A percentile compares a stretch with the other conserved stretches of the same genome.
Conservation (phyloP, 2,888 invertebrate species). For the Caradrina clavipalpis region DNA sequence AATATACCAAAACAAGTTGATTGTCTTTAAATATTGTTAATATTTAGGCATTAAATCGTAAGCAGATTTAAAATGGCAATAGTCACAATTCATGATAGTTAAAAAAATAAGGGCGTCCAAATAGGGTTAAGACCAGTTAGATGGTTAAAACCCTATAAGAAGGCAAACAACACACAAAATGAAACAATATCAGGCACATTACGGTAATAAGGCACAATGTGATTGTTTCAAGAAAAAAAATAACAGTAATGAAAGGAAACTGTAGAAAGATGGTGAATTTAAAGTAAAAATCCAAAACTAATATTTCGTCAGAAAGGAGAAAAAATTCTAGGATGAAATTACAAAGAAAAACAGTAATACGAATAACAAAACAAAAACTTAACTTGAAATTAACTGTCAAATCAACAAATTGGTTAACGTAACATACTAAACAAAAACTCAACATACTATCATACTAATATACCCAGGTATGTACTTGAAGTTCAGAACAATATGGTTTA, state of each 20-base stretch:
- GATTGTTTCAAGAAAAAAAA: constrained; percentile 68
- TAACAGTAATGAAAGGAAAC: constrained; percentile 30
- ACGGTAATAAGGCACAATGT: constrained; percentile 84
- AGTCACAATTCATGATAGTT: constrained; percentile 43
- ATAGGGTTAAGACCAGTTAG: constrained; percentile 66
- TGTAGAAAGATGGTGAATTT: constrained; percentile 23
- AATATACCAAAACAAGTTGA: neutral
- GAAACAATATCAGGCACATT: constrained; percentile 81
- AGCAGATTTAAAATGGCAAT: neutral
- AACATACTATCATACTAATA: constrained; percentile 18
- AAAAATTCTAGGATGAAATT: neutral
- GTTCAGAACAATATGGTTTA: neutral
- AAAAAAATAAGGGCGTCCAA: constrained; percentile 65
- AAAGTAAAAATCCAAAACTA: neutral
- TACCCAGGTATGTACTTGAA: neutral
- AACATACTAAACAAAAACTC: constrained; percentile 35
- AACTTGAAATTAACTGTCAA: constrained; percentile 43
- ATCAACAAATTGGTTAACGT: constrained; percentile 41
- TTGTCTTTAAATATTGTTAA: constrained; percentile 34
- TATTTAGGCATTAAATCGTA: constrained; percentile 11
- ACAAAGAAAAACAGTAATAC: neutral
- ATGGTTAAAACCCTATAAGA: constrained; percentile 73
- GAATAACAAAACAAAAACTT: constrained; percentile 45
- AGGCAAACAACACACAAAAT: constrained; percentile 68
- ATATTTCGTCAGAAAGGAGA: neutral